Percentiles rank a stretch among this genome's conserved stretches.
Conservation (phyloP, 2,888 invertebrate species). For the Eremobia ochroleuca region DNA sequence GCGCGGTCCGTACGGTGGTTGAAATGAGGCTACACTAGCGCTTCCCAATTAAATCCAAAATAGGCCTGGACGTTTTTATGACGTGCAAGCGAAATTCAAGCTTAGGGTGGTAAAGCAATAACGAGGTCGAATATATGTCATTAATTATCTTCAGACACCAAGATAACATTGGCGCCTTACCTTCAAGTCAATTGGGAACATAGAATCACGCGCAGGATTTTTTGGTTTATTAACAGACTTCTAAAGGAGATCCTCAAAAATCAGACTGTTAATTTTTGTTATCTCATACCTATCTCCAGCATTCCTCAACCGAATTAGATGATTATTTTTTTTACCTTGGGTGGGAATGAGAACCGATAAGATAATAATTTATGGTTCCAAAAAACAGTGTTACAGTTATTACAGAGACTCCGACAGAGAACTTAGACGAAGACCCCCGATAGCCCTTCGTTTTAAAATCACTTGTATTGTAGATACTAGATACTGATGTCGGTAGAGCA, state of each 20-base stretch:
- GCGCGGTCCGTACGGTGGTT: too few relatives aligned
- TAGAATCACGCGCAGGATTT: not conserved
- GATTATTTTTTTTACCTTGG: not conserved
- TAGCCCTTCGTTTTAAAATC: not conserved
- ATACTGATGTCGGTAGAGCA: not conserved
- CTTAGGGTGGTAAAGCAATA: not conserved
- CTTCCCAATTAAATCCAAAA: not conserved
- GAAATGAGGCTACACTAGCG: too few relatives aligned
- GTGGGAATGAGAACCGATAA: not conserved
- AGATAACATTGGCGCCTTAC: not conserved
- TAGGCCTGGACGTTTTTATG: not conserved
- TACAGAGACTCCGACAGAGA: not conserved
- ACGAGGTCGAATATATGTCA: not conserved
- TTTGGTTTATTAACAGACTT: not conserved
- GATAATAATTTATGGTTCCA: not conserved
- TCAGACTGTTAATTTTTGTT: not conserved
- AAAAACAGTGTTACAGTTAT: too few relatives aligned
- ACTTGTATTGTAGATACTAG: not conserved
- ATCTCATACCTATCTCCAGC: not conserved
- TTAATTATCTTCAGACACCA: not conserved
- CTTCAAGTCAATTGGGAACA: not conserved
- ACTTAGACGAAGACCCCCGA: too few relatives aligned
- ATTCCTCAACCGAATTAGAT: not conserved
- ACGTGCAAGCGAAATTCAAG: not conserved
- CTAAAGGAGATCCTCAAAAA: not conserved